Conservation (phyloP, 1,140 invertebrate genomes). For the Aethina tumida region DNA sequence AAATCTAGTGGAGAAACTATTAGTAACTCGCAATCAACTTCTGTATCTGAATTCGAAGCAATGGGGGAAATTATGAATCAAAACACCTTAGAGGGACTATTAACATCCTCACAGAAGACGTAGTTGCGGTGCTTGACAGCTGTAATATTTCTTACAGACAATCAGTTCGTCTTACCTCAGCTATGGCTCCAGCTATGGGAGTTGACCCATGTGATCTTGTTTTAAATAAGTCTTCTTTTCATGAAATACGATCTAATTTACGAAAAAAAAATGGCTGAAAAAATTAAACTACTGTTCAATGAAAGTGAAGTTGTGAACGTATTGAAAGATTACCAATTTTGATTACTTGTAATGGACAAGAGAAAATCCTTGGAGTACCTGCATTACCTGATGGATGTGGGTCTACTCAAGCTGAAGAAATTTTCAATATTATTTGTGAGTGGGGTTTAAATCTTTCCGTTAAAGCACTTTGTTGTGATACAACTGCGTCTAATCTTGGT, state of each 20-base stretch:
- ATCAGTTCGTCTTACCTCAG: slow-evolving; percentile 16
- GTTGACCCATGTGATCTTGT: slow-evolving; percentile 13
- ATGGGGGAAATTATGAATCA: slow-evolving; percentile 8
- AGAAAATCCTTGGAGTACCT: neutral
- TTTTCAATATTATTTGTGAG: slow-evolving; percentile 3
- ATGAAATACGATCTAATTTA: slow-evolving; percentile 11
- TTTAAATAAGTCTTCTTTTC: slow-evolving; percentile 21
- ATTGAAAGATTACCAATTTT: slow-evolving; percentile 5
- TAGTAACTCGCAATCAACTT: neutral
- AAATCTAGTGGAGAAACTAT: neutral
- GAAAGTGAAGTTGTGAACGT: slow-evolving; percentile 5
- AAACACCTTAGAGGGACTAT: slow-evolving; percentile 19
- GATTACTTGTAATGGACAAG: neutral
- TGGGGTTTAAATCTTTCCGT: slow-evolving; percentile 2
- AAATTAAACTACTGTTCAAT: slow-evolving; percentile 5
- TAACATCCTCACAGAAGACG: slow-evolving; percentile 21
- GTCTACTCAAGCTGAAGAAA: slow-evolving; percentile 4
- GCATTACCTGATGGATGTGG: slow-evolving; percentile 1
- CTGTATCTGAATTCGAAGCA: slow-evolving; percentile 2
- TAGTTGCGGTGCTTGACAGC: slow-evolving; percentile 19
- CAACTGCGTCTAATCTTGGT: too few species aligned
- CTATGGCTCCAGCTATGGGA: slow-evolving; percentile 15
- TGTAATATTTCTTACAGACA: slow-evolving; percentile 20
- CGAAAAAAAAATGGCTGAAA: slow-evolving; percentile 3
- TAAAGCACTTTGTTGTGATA: slow-evolving; percentile 6